Percentiles rank a stretch among this genome's conserved stretches.
phyloP scores from a whole-genome alignment of 2,888 invertebrate species.

The Schizaphis graminum region DNA sequence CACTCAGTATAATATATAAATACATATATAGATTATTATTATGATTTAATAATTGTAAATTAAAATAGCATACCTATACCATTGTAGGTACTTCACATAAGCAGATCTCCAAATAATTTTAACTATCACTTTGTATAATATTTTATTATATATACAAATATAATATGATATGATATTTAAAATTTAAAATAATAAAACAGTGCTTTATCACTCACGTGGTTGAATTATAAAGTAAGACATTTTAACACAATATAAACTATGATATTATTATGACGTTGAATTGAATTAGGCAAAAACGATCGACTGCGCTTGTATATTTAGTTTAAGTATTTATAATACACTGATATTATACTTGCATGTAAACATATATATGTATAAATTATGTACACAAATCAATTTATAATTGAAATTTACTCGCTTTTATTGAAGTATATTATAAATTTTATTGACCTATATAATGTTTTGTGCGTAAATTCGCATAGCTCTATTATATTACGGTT shows the following conservation, averaged over 20 bases:
- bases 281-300: not conserved
- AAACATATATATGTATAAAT: not conserved
- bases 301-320: not conserved
- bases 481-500: not conserved
- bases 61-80: not conserved
- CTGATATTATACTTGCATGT: not conserved
- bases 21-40: not conserved
- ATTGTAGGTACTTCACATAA: not conserved
- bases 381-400: not conserved
- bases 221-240: not conserved
- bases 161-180: not conserved
- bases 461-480: not conserved
- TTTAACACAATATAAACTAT: not conserved
- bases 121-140: not conserved
- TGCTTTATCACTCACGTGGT: not conserved
- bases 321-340: not conserved
- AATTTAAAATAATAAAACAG: not conserved
- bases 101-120: not conserved
- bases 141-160: not conserved
- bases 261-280: not conserved
- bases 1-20: not conserved
- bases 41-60: not conserved
- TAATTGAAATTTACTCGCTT: not conserved
- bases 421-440: not conserved
- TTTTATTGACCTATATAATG: not conserved